Evolutionary conservation across 1,140 invertebrate genomes (phyloP).

Genomic region (Holcopasites calliopsidis): DNA sequence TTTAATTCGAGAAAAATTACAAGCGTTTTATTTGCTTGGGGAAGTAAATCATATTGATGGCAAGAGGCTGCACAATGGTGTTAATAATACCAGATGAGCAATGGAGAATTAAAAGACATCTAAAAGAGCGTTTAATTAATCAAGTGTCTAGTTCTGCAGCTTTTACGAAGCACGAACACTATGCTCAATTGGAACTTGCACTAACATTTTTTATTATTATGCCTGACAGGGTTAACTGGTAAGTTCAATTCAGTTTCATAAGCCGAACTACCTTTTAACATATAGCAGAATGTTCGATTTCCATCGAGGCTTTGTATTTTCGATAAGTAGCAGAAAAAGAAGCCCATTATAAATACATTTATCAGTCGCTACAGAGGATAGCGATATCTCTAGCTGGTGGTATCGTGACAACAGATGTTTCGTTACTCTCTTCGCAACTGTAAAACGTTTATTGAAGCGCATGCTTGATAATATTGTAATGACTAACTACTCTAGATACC

Average conservation of each 20-base stretch:
- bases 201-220: background rate
- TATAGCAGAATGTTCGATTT: slow-evolving; percentile 1
- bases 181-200: background rate
- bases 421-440: slow-evolving; percentile 1
- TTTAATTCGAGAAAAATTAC: no score
- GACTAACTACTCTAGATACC: background rate
- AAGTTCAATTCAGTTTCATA: background rate
- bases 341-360: slow-evolving; percentile 15
- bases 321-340: background rate
- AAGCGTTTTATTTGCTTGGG: no score
- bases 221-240: background rate
- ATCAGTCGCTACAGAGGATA: slow-evolving; percentile 15
- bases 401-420: background rate
- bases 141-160: background rate
- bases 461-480: background rate
- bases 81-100: background rate
- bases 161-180: background rate
- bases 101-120: slow-evolving; percentile 5
- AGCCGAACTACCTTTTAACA: no score
- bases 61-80: no score
- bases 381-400: background rate
- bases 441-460: background rate
- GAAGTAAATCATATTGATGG: no score
- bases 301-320: background rate
- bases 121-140: slow-evolving; percentile 23